Conservation (phyloP, 2,113 vertebrate species). For the human (Homo sapiens) region DNA sequence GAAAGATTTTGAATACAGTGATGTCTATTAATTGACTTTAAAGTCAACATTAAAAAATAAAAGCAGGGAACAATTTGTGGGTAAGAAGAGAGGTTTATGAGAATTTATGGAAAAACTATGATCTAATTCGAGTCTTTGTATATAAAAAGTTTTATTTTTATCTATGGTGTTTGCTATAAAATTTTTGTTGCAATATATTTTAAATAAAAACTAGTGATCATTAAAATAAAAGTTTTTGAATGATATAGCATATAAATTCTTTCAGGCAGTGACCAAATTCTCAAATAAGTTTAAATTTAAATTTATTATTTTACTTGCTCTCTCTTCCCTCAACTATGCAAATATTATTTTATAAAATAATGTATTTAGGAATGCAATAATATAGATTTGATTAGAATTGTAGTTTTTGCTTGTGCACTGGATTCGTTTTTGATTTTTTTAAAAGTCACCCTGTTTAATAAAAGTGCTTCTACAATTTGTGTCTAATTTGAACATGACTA, state of each 20-base stretch:
- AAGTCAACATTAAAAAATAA: constrained; percentile 18
- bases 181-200: constrained; percentile 9
- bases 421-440: constrained; percentile 17
- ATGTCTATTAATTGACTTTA: constrained; percentile 34
- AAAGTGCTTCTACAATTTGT: background rate
- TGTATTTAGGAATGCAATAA: background rate
- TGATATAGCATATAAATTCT: background rate
- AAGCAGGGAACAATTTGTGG: background rate
- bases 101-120: constrained; percentile 4
- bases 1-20: constrained; percentile 57
- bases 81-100: background rate
- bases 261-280: background rate
- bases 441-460: background rate
- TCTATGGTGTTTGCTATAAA: background rate
- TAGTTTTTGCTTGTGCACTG: background rate
- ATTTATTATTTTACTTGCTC: background rate
- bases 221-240: constrained; percentile 34
- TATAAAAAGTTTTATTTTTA: constrained; percentile 10
- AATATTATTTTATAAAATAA: constrained; percentile 19
- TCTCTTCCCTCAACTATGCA: background rate
- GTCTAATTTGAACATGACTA: background rate
- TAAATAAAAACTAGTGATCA: background rate
- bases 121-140: background rate
- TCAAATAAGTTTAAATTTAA: background rate
- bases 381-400: background rate